Conservation (phyloP, 30 jellyfish, hydroid and myxozoan genomes). For the Rhopilema esculentum region DNA sequence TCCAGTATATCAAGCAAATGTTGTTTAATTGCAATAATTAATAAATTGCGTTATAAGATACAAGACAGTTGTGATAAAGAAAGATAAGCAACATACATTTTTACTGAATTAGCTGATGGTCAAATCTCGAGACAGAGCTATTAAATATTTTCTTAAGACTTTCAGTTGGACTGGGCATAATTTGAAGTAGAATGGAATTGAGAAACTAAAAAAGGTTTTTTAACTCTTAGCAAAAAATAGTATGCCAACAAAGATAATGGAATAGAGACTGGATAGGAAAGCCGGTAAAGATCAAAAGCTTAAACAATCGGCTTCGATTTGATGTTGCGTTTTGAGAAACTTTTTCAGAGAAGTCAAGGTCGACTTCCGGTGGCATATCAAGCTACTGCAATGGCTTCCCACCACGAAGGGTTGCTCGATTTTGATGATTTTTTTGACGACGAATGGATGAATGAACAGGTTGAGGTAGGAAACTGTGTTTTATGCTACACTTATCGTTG, state of each 20-base stretch:
- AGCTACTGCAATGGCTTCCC: background rate
- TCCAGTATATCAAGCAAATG: no score
- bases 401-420: slow-evolving; percentile 29
- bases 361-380: slow-evolving; percentile 55
- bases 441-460: slow-evolving; percentile 59
- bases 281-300: slow-evolving; percentile 75
- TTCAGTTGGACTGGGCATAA: no score
- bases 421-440: slow-evolving; percentile 49
- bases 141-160: no score
- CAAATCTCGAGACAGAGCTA: no score
- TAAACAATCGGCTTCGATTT: slow-evolving; percentile 56
- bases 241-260: slow-evolving; percentile 69
- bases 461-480: slow-evolving; percentile 57
- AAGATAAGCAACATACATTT: no score
- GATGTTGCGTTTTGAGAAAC: slow-evolving; percentile 59
- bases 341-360: slow-evolving; percentile 63
- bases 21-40: no score
- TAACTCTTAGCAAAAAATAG: no score
- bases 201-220: no score
- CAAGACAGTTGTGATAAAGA: no score
- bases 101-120: no score
- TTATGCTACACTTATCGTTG: slow-evolving; percentile 4
- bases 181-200: no score
- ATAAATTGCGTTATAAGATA: no score
- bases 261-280: slow-evolving; percentile 75